Evolutionary conservation across 2,113 vertebrate genomes (phyloP).

Genomic region (Crotalus horridus): DNA sequence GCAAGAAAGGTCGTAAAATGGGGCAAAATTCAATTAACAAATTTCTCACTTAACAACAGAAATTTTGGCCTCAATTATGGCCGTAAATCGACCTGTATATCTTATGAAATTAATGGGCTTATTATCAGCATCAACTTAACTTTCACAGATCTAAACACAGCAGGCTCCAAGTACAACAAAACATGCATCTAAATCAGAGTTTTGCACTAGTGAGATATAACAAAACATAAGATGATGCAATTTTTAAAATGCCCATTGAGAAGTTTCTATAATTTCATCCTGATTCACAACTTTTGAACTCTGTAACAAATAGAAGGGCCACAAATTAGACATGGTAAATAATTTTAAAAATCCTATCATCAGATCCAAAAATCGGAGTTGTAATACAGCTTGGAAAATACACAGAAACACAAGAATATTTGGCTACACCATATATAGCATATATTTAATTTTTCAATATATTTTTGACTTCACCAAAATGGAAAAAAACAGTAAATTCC

Average conservation of each 20-base stretch:
- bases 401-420: not conserved
- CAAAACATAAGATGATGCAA: not conserved
- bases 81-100: too few species aligned
- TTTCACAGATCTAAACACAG: not conserved
- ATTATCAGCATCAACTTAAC: too few species aligned
- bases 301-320: not conserved
- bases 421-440: not conserved
- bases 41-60: too few species aligned
- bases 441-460: not conserved
- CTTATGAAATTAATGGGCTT: not conserved
- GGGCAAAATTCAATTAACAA: too few species aligned
- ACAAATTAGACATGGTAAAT: not conserved
- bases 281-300: not conserved
- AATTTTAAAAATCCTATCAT: not conserved
- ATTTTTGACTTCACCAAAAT: not conserved
- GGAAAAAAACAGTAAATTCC: not conserved
- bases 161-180: not conserved
- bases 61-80: too few species aligned
- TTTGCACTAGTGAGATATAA: not conserved
- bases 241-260: not conserved
- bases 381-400: not conserved
- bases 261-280: not conserved
- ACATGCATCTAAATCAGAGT: not conserved
- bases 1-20: too few species aligned
- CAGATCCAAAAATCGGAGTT: not conserved